phyloP scores from a whole-genome alignment of 1,140 invertebrate genomes.

The Sesamia nonagrioides region DNA sequence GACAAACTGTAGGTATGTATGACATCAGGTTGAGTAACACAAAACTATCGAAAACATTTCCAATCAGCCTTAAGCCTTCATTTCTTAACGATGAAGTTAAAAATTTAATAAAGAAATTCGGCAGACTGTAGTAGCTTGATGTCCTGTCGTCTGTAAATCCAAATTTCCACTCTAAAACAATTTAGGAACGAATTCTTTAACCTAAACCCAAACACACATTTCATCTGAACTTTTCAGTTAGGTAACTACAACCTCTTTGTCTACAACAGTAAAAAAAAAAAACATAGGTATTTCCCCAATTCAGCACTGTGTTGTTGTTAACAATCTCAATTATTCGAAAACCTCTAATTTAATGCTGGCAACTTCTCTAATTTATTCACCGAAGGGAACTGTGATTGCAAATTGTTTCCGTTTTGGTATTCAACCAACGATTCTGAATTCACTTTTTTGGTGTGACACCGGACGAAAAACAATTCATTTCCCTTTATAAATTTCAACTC shows the following conservation, averaged over 20 bases:
- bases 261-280: constrained; percentile 10
- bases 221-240: constrained; percentile 27
- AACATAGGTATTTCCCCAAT: constrained; percentile 47
- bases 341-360: constrained; percentile 64
- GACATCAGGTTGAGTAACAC: too few relatives aligned
- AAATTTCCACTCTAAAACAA: background rate
- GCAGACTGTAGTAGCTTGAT: too few relatives aligned
- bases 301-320: constrained; percentile 55
- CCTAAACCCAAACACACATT: constrained; percentile 9
- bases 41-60: too few relatives aligned
- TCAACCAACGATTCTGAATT: constrained; percentile 58
- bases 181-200: background rate
- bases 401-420: constrained; percentile 72
- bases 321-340: constrained; percentile 64
- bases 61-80: too few relatives aligned
- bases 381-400: constrained; percentile 67
- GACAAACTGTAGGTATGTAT: too few relatives aligned
- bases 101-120: too few relatives aligned
- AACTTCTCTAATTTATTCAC: constrained; percentile 72
- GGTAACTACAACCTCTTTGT: too few relatives aligned
- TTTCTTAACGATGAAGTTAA: too few relatives aligned
- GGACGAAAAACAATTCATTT: constrained; percentile 19
- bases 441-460: constrained; percentile 45
- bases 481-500: background rate
- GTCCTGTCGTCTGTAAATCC: background rate